Evolutionary conservation across 2,113 vertebrate species (phyloP), one percentile per base, ranked within the genome.

Genomic region (Pangasianodon gigas): DNA sequence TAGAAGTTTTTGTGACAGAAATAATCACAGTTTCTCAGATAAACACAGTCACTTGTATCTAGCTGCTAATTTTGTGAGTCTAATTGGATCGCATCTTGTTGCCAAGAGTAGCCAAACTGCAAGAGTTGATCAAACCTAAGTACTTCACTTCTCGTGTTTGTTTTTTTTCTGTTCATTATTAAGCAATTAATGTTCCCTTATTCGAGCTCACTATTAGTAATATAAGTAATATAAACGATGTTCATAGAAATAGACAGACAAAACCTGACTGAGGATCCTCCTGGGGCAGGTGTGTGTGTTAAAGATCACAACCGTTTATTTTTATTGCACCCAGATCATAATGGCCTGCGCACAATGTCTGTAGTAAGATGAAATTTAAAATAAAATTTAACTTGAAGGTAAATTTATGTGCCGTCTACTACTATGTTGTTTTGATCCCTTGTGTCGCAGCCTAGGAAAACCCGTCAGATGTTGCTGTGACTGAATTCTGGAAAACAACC

Each of bases 21-120:
- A 51, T n/a, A 29, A 77, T 75, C 44, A 77, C 41, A 46, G 2
- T 26, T 74, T 74, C 71, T 74, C 18, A 74, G 71, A 44, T 74
- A 74, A 74, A 74, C 44, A 74, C 6, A 41, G 37, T 44, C 37
- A 74, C 16, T 44, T 41, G 52, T n/a, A 83, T 37, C n/a, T 37
- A 37, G 32, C 81, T 83, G 81, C 8, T 60, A 41, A 37, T 58
- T 52, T 86, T 86, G 67, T 86, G 32, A 74, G 85, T 56, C 32
- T 54, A 71, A 86, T 74, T 74, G 21, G 58, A 86, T 75, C 51
- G 26, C 48, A 52, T 54, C 54, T 71, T 41, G 3, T 74, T 54
- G n/a, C 65, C 85, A 86, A 71, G 46, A 52, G 48, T 51, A 86
- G 16, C 84, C 41, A 52, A 37, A n/a, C 46, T 86, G 44, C 29